Evolutionary conservation across 2,888 invertebrate genomes (phyloP).

Genomic region (Serripes groenlandicus): DNA sequence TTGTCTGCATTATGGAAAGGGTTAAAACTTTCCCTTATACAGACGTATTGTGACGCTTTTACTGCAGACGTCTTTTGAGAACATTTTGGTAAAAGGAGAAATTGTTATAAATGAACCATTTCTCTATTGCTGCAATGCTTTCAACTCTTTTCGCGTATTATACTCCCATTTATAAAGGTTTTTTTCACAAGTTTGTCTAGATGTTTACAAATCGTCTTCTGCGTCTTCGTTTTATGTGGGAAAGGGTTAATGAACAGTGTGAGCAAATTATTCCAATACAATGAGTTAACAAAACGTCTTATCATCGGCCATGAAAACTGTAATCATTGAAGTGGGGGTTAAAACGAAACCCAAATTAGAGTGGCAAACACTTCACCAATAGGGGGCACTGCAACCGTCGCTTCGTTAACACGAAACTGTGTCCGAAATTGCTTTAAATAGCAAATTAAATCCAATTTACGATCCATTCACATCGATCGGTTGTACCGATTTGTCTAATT

Average conservation of each 20-base stretch:
- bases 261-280: conserved; percentile 62
- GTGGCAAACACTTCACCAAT: conserved; percentile 55
- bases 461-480: conserved; percentile 7
- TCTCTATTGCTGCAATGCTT: no score
- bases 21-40: no score
- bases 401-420: conserved; percentile 10
- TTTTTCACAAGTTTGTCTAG: no score
- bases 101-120: no score
- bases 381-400: conserved; percentile 26
- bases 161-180: no score
- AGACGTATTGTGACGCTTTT: no score
- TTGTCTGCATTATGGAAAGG: no score
- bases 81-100: no score
- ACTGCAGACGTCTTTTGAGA: no score
- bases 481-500: not conserved
- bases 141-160: no score
- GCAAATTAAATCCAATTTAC: conserved; percentile 29
- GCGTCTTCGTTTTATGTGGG: no score
- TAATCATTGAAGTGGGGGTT: conserved; percentile 51
- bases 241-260: conserved; percentile 19
- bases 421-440: conserved; percentile 13
- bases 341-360: conserved; percentile 68
- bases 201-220: no score
- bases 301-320: conserved; percentile 41
- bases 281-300: conserved; percentile 55